Evolutionary conservation across 1,140 invertebrate genomes (phyloP), one percentile per base, ranked within the genome.

Genomic region (Stenopsyche tienmushanensis): DNA sequence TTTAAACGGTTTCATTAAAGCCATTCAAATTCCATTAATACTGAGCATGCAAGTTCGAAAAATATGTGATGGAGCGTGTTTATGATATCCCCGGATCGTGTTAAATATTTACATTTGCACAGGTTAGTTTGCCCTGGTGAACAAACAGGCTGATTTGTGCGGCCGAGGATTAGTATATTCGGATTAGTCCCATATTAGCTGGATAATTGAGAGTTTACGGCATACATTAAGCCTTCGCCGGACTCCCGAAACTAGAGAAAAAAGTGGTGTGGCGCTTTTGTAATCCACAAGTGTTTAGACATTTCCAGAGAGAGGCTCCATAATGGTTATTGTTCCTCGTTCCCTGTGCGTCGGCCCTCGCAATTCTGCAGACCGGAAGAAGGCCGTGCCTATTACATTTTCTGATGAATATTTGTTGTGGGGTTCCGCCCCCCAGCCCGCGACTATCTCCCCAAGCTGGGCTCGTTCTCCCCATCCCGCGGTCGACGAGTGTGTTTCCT

Each of bases 391-490:
- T 60, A 60, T 60, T 60, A 60, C 57, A 60, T 60, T 60, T 60
- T 47, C 57, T 60, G 57, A 60, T 60, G 57, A 60, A 60, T 60
- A 60, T 60, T 60, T 60, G 57, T 60, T 49, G 41, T 45, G 42
- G 57, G 42, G 41, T 24, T 20, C n/a, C 49, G 49, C 8, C 18
- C 18, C 20, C 23, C 9, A n/a, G 3, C 55, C 55, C 55, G 1
- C 41, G n/a, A 7, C 8, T 21, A 7, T 29, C n/a, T 9, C 25
- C 18, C 52, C 52, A 5, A n/a, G n/a, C n/a, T n/a, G n/a, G n/a
- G n/a, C n/a, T n/a, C n/a, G 15, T 41, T 39, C 20, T 5, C 52
- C 29, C 7, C 1, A 34, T 20, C 26, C 34, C 17, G 2, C n/a
- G 13, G n/a, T 57, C 20, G n/a, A 20, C 20, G 18, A 10, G 5